A percentile compares a stretch with the other conserved stretches of the same genome.
These are phyloP conservation scores for Lamellibrachia luymesi DNA, from an alignment of 1,140 invertebrate species.

Conservation along the genomic window DNA sequence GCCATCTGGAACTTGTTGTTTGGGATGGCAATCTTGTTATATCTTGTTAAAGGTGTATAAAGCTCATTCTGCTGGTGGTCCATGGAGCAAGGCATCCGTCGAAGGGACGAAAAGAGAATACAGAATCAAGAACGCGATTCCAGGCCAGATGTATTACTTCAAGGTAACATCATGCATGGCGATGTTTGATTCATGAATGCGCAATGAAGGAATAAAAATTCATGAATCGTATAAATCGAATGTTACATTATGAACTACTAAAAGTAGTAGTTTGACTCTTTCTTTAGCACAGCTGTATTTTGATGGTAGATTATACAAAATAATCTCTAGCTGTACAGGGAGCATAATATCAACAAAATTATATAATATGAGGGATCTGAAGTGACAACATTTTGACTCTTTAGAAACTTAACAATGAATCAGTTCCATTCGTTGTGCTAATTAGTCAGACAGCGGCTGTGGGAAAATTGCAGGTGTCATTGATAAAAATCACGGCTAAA, in stretches of 20 bases:
- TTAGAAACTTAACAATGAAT: too few species aligned
- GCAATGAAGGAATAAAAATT: background rate
- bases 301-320: background rate
- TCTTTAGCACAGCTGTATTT: background rate
- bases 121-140: slow-evolving; percentile 61
- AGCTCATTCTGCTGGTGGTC: slow-evolving; percentile 28
- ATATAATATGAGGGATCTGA: too few species aligned
- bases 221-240: background rate
- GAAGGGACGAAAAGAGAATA: slow-evolving; percentile 60
- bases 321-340: too few species aligned
- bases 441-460: too few species aligned
- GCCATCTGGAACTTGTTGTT: too few species aligned
- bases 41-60: slow-evolving; percentile 66
- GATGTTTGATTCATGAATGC: background rate
- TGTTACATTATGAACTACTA: background rate
- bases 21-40: too few species aligned
- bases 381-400: too few species aligned
- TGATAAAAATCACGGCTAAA: too few species aligned
- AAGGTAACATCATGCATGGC: slow-evolving; percentile 58
- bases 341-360: too few species aligned
- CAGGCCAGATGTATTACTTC: slow-evolving; percentile 72
- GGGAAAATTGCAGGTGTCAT: too few species aligned
- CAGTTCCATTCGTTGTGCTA: too few species aligned
- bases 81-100: slow-evolving; percentile 30
- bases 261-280: background rate